Evolutionary conservation across 1,140 invertebrate species (phyloP).

Genomic region (Solenopsis invicta): DNA sequence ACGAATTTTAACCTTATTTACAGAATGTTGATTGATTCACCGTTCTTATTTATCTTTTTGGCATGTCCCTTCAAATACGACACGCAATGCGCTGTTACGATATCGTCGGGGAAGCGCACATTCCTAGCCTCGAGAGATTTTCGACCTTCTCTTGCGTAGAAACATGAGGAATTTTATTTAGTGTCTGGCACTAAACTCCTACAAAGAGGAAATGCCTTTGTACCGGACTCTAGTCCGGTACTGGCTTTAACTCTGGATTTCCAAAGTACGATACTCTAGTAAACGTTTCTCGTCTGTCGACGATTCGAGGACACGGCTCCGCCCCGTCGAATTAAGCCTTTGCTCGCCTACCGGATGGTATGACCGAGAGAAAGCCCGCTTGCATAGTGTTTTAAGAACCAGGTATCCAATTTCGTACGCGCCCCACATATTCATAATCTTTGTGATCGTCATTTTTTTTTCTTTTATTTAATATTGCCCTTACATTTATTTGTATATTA

Average conservation of each 20-base stretch:
- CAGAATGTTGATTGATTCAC: not conserved
- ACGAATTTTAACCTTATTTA: not conserved
- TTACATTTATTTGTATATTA: not conserved
- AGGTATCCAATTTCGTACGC: constrained; percentile 18
- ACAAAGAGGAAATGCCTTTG: constrained; percentile 56
- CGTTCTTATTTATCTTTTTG: not conserved
- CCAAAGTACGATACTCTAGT: constrained; percentile 51
- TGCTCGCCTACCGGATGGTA: constrained; percentile 40
- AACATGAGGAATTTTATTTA: constrained; percentile 62
- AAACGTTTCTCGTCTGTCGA: constrained; percentile 47
- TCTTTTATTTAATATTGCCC: not conserved
- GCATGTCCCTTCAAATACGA: constrained; percentile 1
- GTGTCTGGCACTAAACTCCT: constrained; percentile 47
- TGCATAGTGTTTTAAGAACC: constrained; percentile 2
- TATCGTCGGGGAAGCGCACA: constrained; percentile 6
- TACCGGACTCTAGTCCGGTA: constrained; percentile 32
- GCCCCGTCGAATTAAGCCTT: constrained; percentile 54
- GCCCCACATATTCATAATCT: constrained; percentile 8
- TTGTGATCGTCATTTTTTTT: not conserved
- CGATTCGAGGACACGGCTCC: constrained; percentile 44
- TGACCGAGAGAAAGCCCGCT: constrained; percentile 1
- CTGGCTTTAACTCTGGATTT: constrained; percentile 41
- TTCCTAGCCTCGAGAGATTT: constrained; percentile 22
- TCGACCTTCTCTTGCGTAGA: constrained; percentile 7
- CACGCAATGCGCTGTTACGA: not conserved